Percentiles rank a stretch among this genome's conserved stretches.
phyloP scores from a whole-genome alignment of 2,113 vertebrate species.

The Otolemur garnettii region DNA sequence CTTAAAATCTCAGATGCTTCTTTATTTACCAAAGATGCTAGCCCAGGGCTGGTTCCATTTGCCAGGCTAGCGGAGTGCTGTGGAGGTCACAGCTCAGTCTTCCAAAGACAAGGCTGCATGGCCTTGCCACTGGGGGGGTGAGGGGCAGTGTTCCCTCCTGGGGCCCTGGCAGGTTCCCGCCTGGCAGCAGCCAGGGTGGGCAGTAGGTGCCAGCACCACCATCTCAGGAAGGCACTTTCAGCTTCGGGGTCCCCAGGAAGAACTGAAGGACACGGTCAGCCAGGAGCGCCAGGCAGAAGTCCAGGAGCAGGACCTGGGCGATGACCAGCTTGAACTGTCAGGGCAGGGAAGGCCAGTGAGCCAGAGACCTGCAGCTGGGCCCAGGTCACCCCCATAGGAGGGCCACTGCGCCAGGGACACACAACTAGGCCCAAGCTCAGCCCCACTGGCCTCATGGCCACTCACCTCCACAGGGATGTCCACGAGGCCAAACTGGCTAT shows the following conservation, averaged over 20 bases:
- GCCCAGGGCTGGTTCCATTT: background rate
- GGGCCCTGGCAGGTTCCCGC: background rate
- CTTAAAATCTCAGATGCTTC: conserved; percentile 79
- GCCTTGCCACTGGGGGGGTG: background rate
- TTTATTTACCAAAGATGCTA: conserved; percentile 86
- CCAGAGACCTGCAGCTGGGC: rapidly evolving
- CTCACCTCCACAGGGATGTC: conserved; percentile 96
- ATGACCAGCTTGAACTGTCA: conserved; percentile 96
- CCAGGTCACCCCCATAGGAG: background rate
- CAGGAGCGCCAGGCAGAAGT: conserved; percentile 93
- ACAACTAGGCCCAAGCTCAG: rapidly evolving
- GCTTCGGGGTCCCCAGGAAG: conserved; percentile 93
- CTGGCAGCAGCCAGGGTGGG: background rate
- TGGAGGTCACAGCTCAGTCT: conserved; percentile 55
- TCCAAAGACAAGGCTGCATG: background rate
- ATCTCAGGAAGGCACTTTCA: conserved; percentile 95
- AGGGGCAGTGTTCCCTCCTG: conserved; percentile 25
- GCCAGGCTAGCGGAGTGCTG: conserved; percentile 8
- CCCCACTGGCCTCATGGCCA: rapidly evolving
- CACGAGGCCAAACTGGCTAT: conserved; percentile 96
- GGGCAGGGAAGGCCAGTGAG: background rate
- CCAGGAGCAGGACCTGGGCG: conserved; percentile 92
- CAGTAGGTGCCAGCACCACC: conserved; percentile 7
- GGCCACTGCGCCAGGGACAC: background rate
- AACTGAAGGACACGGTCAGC: conserved; percentile 95